Conservation (phyloP, 2,797 vertebrate species). For the Catamblyrhynchus diadema region DNA sequence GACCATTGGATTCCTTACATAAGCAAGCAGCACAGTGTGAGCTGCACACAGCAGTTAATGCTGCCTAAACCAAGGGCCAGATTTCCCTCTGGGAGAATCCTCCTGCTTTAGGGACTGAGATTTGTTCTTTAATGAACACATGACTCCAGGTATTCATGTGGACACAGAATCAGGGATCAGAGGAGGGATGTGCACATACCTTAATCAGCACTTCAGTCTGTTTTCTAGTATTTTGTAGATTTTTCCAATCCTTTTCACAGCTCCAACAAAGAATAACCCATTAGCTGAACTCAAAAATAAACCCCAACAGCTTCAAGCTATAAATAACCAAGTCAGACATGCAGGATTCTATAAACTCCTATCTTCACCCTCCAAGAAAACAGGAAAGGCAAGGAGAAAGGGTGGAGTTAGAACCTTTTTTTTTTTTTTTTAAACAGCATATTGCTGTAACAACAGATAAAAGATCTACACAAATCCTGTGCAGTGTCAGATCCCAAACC, state of each 20-base stretch:
- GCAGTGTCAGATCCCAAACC: neutral
- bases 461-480: neutral
- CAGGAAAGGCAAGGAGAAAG: constrained; percentile 7
- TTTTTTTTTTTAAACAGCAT: neutral
- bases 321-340: neutral
- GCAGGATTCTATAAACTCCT: neutral
- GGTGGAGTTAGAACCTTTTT: neutral
- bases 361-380: neutral
- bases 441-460: neutral
- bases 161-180: neutral
- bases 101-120: neutral
- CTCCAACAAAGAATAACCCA: neutral
- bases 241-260: neutral
- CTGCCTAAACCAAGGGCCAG: accelerated
- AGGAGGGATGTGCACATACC: neutral
- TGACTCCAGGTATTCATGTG: neutral
- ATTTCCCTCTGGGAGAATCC: neutral
- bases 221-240: neutral
- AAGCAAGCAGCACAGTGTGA: neutral
- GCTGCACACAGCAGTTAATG: neutral
- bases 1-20: neutral
- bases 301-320: neutral
- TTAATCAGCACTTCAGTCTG: neutral
- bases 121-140: neutral
- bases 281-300: constrained; percentile 31